phyloP scores from a whole-genome alignment of 2,797 vertebrate species.

The Pseudochromis fuscus region DNA sequence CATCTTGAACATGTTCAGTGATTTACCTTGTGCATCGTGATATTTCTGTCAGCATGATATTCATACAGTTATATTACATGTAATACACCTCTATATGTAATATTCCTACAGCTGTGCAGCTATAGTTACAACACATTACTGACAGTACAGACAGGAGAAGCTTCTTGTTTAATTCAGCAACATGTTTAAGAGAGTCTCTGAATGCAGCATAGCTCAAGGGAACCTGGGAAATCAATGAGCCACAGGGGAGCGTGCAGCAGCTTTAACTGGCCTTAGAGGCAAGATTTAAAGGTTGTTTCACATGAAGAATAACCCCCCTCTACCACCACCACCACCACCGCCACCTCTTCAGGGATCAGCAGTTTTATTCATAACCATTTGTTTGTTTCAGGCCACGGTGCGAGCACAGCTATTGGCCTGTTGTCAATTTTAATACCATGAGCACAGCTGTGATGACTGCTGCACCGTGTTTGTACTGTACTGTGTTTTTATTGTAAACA shows the following conservation, averaged over 20 bases:
- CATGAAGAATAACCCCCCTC: conserved; percentile 28
- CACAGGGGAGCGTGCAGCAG: conserved; percentile 25
- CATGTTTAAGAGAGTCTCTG: conserved; percentile 30
- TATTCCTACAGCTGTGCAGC: too few species aligned
- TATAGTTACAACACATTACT: too few species aligned
- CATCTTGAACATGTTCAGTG: too few species aligned
- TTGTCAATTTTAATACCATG: conserved; percentile 27
- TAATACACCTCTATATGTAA: too few species aligned
- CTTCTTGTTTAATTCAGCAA: conserved; percentile 23
- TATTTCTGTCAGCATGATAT: too few species aligned
- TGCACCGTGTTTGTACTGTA: conserved; percentile 20
- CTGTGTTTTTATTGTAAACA: not conserved
- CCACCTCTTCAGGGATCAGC: conserved; percentile 41
- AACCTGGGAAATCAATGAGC: conserved; percentile 53
- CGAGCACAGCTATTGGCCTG: conserved; percentile 27
- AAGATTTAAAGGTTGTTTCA: conserved; percentile 55
- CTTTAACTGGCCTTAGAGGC: conserved; percentile 49
- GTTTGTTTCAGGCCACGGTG: conserved; percentile 36
- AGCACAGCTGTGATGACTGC: conserved; percentile 22
- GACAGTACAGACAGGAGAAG: conserved; percentile 6
- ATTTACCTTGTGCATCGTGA: too few species aligned
- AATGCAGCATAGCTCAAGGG: conserved; percentile 44
- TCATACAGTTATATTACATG: too few species aligned
- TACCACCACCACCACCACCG: conserved; percentile 19
- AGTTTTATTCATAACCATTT: conserved; percentile 60